Percentiles rank a stretch among this genome's conserved stretches.
Conservation (phyloP, 37 sponge, comb jelly and placozoan species). For the Axinella damicornis region DNA sequence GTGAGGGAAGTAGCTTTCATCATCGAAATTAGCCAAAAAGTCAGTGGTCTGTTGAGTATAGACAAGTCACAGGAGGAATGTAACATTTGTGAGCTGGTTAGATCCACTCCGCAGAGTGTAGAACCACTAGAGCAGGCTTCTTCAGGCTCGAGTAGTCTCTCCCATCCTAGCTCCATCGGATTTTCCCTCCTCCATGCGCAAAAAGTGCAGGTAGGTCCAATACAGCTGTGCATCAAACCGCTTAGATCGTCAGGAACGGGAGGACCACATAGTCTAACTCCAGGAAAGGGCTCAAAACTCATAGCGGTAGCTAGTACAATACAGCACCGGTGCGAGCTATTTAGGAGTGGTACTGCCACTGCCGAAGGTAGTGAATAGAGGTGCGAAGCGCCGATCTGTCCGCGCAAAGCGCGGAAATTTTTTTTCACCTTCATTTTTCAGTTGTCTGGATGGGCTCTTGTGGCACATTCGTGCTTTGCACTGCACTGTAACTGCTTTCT, state of each 20-base stretch:
- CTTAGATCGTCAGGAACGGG: constrained; percentile 4
- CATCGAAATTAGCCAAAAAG: constrained; percentile 1
- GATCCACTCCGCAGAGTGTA: constrained; percentile 3
- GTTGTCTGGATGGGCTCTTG: too few relatives aligned
- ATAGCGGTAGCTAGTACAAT: too few relatives aligned
- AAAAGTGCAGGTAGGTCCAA: constrained; percentile 13
- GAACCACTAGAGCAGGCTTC: constrained; percentile 2
- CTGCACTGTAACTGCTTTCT: too few relatives aligned
- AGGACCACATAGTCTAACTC: too few relatives aligned
- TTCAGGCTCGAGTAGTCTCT: neutral
- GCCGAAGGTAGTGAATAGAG: too few relatives aligned
- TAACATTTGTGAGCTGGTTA: constrained; percentile 10
- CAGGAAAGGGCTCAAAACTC: too few relatives aligned
- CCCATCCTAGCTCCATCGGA: neutral
- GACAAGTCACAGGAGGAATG: neutral
- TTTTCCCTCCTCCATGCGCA: constrained; percentile 7
- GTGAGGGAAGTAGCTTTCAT: neutral
- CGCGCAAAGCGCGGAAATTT: too few relatives aligned
- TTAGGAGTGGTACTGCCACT: too few relatives aligned
- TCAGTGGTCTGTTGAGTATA: neutral
- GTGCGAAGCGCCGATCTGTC: too few relatives aligned
- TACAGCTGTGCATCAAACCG: constrained; percentile 5
- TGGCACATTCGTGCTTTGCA: too few relatives aligned
- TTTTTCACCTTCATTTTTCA: too few relatives aligned
- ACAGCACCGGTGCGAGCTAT: too few relatives aligned